Evolutionary conservation across 2,113 vertebrate genomes (phyloP).

Genomic region (Platysteira castanea): DNA sequence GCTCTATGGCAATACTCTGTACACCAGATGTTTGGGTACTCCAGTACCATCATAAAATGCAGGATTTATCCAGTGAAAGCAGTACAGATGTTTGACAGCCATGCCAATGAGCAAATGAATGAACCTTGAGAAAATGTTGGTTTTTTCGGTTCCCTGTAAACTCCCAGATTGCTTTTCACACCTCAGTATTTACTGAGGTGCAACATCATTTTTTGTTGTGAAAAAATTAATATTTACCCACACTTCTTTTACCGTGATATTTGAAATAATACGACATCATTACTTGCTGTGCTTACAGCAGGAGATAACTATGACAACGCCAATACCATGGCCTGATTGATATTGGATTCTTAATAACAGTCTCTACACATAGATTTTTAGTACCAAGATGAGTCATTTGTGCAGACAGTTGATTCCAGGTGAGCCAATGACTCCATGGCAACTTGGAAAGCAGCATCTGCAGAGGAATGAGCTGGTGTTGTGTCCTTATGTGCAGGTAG

Average conservation of each 20-base stretch:
- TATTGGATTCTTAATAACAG: slow-evolving; percentile 58
- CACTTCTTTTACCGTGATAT: not conserved
- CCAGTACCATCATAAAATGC: not conserved
- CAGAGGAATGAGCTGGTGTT: not conserved
- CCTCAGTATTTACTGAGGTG: not conserved
- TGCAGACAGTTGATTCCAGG: not conserved
- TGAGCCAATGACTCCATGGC: slow-evolving; percentile 17
- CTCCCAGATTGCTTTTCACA: not conserved
- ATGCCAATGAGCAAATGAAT: not conserved
- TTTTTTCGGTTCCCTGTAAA: not conserved
- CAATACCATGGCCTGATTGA: slow-evolving; percentile 42
- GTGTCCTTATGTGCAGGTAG: not conserved
- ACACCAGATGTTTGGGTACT: not conserved
- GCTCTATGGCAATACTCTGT: not conserved
- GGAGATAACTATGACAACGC: slow-evolving; percentile 44
- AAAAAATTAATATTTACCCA: not conserved
- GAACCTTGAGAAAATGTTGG: not conserved
- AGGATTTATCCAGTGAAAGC: not conserved
- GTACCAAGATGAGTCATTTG: slow-evolving; percentile 21
- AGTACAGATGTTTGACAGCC: not conserved
- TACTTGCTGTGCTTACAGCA: not conserved
- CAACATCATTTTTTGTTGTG: not conserved
- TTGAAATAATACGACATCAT: not conserved
- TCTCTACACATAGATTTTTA: slow-evolving; percentile 18
- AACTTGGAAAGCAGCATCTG: not conserved